Conservation (phyloP, 2,888 invertebrate genomes). For the Euplagia quadripunctaria region DNA sequence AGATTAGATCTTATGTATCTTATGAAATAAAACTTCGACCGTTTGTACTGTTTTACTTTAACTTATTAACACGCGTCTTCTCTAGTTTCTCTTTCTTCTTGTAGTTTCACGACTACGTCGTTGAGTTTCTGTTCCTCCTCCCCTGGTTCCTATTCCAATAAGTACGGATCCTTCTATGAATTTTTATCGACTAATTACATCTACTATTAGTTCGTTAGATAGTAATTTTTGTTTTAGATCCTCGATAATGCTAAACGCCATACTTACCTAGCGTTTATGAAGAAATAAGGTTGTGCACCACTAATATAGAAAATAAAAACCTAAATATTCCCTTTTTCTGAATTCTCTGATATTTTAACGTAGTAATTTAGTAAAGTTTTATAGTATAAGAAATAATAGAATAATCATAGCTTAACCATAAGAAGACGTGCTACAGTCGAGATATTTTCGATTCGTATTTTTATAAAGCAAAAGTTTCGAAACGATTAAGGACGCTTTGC, state of each 20-base stretch:
- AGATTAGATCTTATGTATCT: constrained; percentile 61
- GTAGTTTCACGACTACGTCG: constrained; percentile 21
- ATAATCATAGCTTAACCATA: constrained; percentile 84
- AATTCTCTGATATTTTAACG: constrained; percentile 87
- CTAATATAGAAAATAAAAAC: constrained; percentile 81
- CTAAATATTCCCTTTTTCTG: constrained; percentile 86
- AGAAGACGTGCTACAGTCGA: constrained; percentile 83
- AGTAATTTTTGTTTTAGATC: constrained; percentile 73
- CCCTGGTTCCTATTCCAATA: constrained; percentile 81
- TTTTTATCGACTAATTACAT: constrained; percentile 67
- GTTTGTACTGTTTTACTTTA: constrained; percentile 47
- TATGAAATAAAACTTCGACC: constrained; percentile 60
- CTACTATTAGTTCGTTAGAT: constrained; percentile 71
- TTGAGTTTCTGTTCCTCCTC: constrained; percentile 62
- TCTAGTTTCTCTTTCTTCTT: constrained; percentile 24
- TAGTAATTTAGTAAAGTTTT: constrained; percentile 74
- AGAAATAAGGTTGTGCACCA: constrained; percentile 87
- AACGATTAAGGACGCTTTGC: constrained; percentile 83
- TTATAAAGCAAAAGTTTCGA: constrained; percentile 87
- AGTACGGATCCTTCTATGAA: constrained; percentile 56
- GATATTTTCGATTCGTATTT: constrained; percentile 87
- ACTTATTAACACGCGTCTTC: constrained; percentile 30
- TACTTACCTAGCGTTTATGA: constrained; percentile 85
- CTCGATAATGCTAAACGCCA: constrained; percentile 80
- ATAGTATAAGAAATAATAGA: constrained; percentile 80